These are phyloP conservation scores for Artibeus jamaicensis DNA, from an alignment of 2,797 vertebrate species.

Conservation along the genomic window DNA sequence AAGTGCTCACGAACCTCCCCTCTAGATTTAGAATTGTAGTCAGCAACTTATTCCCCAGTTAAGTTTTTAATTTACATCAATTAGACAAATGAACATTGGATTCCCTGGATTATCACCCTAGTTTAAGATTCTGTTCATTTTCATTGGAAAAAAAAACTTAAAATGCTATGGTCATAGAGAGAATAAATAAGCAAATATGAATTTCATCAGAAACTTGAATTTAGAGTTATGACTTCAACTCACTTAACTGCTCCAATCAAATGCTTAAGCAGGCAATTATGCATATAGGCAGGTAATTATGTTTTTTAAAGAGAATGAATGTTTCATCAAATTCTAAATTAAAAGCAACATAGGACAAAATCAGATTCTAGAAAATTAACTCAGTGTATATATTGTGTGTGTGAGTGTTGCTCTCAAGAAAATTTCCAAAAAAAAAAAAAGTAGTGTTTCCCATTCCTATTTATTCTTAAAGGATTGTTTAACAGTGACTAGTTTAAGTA, in stretches of 20 bases:
- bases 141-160: constrained; percentile 17
- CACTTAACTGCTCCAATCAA: constrained; percentile 20
- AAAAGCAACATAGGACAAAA: constrained; percentile 41
- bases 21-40: constrained; percentile 31
- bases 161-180: constrained; percentile 5
- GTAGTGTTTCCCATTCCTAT: constrained; percentile 11
- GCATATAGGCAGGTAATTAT: not conserved
- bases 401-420: constrained; percentile 30
- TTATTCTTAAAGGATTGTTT: constrained; percentile 56
- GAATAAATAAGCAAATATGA: not conserved
- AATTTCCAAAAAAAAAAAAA: constrained; percentile 32
- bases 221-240: not conserved
- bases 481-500: constrained; percentile 30
- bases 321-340: constrained; percentile 34
- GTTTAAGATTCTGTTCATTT: constrained; percentile 22
- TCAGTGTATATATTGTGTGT: not conserved
- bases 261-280: not conserved
- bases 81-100: not conserved
- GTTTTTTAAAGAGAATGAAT: constrained; percentile 1
- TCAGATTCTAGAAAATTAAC: constrained; percentile 48
- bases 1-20: not conserved
- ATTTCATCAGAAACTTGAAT: constrained; percentile 40
- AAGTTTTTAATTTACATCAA: not conserved
- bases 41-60: not conserved
- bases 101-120: not conserved